Conservation (phyloP, 64 coral and sea anemone species). For the Dendronephthya gigantea region DNA sequence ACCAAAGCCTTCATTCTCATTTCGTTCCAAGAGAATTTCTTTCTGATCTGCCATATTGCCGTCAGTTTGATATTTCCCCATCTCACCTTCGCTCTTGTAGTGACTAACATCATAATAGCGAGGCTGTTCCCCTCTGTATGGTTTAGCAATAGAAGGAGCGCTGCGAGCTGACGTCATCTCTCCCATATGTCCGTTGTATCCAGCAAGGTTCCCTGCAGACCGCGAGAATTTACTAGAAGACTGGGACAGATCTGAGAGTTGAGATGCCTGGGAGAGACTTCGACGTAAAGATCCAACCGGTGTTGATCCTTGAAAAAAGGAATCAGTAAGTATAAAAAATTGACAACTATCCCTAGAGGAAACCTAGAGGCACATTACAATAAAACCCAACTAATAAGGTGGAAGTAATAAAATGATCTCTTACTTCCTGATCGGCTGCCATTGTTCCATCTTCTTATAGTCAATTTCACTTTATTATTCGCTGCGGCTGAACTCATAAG, state of each 20-base stretch:
- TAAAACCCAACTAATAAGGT: no score
- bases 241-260: slow-evolving; percentile 29
- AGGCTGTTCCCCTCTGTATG: not conserved
- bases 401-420: slow-evolving; percentile 20
- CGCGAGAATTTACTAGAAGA: slow-evolving; percentile 47
- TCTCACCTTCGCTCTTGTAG: slow-evolving; percentile 3
- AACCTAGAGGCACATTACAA: no score
- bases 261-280: slow-evolving; percentile 14
- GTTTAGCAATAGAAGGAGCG: not conserved
- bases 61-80: not conserved
- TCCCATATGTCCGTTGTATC: not conserved
- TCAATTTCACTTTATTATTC: slow-evolving; percentile 45
- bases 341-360: no score
- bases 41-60: slow-evolving; percentile 21
- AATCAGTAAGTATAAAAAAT: not conserved
- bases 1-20: slow-evolving; percentile 71
- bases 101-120: slow-evolving; percentile 13
- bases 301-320: not conserved
- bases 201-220: slow-evolving; percentile 54
- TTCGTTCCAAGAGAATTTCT: slow-evolving; percentile 58
- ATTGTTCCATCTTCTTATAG: slow-evolving; percentile 48
- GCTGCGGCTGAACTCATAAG: slow-evolving; percentile 66
- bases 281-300: slow-evolving; percentile 1
- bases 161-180: not conserved
- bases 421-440: slow-evolving; percentile 59